Evolutionary conservation across 2,797 vertebrate species (phyloP).

Genomic region (Trematomus bernacchii): DNA sequence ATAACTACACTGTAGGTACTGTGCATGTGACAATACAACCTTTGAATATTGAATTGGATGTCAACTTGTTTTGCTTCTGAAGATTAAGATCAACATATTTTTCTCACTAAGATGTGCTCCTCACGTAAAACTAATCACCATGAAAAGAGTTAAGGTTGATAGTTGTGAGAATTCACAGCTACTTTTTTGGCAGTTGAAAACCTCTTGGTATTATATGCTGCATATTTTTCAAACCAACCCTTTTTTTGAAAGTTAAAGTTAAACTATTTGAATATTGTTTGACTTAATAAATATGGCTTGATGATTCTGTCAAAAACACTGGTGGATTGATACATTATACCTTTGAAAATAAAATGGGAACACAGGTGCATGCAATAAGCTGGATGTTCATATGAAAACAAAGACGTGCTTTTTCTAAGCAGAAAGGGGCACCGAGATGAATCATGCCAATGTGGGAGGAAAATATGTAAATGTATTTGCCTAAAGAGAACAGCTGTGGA

Average conservation of each 20-base stretch:
- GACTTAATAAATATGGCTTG: not conserved
- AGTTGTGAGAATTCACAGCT: not conserved
- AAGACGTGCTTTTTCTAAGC: not conserved
- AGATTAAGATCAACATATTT: not conserved
- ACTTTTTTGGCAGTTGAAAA: not conserved
- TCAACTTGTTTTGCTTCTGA: not conserved
- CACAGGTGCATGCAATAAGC: not conserved
- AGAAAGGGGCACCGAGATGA: not conserved
- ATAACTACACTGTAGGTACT: too few relatives aligned
- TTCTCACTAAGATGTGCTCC: not conserved
- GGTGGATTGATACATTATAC: not conserved
- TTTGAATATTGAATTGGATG: not conserved
- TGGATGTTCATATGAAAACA: not conserved
- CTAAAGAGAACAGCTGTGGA: conserved; percentile 39
- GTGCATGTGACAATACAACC: too few relatives aligned
- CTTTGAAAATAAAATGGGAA: not conserved
- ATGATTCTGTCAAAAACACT: not conserved
- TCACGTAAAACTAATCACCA: too few relatives aligned
- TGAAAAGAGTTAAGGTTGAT: not conserved
- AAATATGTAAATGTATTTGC: conserved; percentile 67
- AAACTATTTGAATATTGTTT: not conserved
- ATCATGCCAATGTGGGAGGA: conserved; percentile 10
- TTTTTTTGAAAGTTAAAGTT: not conserved
- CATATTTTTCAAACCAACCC: too few relatives aligned
- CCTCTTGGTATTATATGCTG: too few relatives aligned